Evolutionary conservation across 1,140 invertebrate species (phyloP).

Genomic region (Aphelenchoides fujianensis): DNA sequence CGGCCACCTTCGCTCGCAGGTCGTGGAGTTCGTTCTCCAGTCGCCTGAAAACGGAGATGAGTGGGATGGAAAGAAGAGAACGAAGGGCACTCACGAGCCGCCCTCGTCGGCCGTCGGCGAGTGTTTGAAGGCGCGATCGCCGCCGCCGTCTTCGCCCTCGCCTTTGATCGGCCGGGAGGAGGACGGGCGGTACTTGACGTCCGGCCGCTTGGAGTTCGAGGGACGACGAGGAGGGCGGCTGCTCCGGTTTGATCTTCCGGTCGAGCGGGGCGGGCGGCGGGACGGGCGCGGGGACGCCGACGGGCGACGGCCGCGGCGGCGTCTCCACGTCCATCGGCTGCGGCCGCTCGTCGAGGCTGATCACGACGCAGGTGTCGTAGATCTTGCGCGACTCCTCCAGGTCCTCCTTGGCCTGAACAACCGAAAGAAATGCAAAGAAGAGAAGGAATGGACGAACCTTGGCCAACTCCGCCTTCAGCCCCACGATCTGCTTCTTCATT

Average conservation of each 20-base stretch:
- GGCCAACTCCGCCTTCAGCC: constrained; percentile 11
- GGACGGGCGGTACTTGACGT: not conserved
- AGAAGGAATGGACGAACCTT: not conserved
- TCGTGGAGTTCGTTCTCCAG: not conserved
- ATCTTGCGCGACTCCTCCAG: constrained; percentile 36
- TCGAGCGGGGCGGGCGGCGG: not conserved
- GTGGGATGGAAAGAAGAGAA: not conserved
- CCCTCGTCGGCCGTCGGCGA: not conserved
- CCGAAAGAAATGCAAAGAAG: constrained; percentile 14
- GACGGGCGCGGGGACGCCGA: not conserved
- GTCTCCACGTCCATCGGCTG: not conserved
- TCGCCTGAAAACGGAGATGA: not conserved
- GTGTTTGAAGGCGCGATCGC: not conserved
- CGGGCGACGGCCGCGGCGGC: not conserved
- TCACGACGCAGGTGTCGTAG: constrained; percentile 41
- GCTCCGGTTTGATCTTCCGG: not conserved
- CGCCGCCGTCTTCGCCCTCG: not conserved
- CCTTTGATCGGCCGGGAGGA: not conserved
- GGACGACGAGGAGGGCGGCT: too few species aligned
- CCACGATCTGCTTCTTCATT: not conserved
- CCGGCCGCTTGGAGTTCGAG: not conserved
- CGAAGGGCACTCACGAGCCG: not conserved
- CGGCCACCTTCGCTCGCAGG: not conserved
- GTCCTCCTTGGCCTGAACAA: constrained; percentile 38
- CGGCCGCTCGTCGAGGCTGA: constrained; percentile 37